These are phyloP conservation scores for Drosophila burlai DNA, from an alignment of 1,140 invertebrate species.

Conservation along the genomic window DNA sequence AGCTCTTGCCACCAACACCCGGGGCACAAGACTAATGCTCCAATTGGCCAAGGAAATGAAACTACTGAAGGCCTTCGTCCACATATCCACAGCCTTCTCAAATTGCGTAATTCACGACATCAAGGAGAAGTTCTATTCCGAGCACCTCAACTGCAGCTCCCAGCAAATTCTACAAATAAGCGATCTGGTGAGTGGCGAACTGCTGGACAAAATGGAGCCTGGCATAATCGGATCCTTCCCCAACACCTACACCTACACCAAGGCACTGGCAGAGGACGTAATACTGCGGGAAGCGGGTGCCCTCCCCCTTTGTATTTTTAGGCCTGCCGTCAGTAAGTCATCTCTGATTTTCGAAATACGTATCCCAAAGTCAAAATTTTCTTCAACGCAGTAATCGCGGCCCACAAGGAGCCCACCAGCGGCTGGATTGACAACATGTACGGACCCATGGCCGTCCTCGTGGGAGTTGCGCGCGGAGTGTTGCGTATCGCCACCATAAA, in stretches of 20 bases:
- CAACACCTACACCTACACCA: conserved; percentile 94
- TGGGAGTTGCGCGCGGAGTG: conserved; percentile 90
- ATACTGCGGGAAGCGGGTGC: conserved; percentile 87
- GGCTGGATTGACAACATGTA: conserved; percentile 97
- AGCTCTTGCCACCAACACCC: conserved; percentile 87
- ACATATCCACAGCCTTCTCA: conserved; percentile 91
- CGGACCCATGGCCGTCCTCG: conserved; percentile 91
- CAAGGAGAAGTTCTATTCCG: conserved; percentile 90
- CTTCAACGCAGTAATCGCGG: conserved; percentile 89
- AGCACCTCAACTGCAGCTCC: conserved; percentile 87
- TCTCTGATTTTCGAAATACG: background rate
- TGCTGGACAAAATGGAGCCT: conserved; percentile 88
- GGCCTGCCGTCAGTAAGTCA: conserved; percentile 89
- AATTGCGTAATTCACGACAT: conserved; percentile 88
- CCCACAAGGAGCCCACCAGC: conserved; percentile 89
- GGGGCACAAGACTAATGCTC: conserved; percentile 86
- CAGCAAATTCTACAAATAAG: conserved; percentile 87
- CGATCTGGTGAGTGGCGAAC: conserved; percentile 86
- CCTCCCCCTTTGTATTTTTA: conserved; percentile 90
- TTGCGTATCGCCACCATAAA: conserved; percentile 87
- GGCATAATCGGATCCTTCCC: conserved; percentile 90
- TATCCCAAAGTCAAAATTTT: background rate
- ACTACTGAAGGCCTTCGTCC: conserved; percentile 88
- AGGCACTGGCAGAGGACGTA: conserved; percentile 91
- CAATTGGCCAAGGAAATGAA: conserved; percentile 88